phyloP scores from a whole-genome alignment of 2,888 invertebrate genomes.

The Gasteruption jaculator region DNA sequence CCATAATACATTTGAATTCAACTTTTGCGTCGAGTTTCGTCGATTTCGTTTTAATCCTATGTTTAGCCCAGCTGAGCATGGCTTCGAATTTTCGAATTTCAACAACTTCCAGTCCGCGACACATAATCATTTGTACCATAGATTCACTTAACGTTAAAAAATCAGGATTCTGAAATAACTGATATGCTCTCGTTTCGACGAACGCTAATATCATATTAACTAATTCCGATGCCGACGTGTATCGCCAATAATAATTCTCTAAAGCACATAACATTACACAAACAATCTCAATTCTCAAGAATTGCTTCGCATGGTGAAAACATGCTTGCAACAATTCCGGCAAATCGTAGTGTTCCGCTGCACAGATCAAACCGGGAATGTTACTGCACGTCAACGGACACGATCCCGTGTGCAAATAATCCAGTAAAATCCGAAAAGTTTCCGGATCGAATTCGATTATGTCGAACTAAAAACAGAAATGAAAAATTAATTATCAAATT shows the following conservation, averaged over 20 bases:
- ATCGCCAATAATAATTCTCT: slow-evolving; percentile 94
- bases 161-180: slow-evolving; percentile 78
- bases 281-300: slow-evolving; percentile 87
- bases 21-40: slow-evolving; percentile 71
- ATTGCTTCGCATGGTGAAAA: slow-evolving; percentile 93
- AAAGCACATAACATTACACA: slow-evolving; percentile 88
- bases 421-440: slow-evolving; percentile 84
- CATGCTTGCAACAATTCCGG: slow-evolving; percentile 90
- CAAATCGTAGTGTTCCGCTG: slow-evolving; percentile 90
- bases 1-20: slow-evolving; percentile 92
- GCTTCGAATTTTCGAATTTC: slow-evolving; percentile 91
- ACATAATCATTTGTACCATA: slow-evolving; percentile 93
- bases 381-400: slow-evolving; percentile 89
- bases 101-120: slow-evolving; percentile 81
- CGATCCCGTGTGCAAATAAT: slow-evolving; percentile 89
- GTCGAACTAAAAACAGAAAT: slow-evolving; percentile 65
- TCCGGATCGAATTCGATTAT: slow-evolving; percentile 94
- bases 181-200: slow-evolving; percentile 81
- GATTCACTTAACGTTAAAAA: slow-evolving; percentile 87
- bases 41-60: slow-evolving; percentile 68
- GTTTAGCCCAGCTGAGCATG: slow-evolving; percentile 85
- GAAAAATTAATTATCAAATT: no score
- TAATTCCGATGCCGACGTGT: slow-evolving; percentile 88
- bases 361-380: slow-evolving; percentile 88
- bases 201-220: slow-evolving; percentile 92